Evolutionary conservation across 2,113 vertebrate species (phyloP), one percentile per base, ranked within the genome.

Genomic region (Cacatua alba): DNA sequence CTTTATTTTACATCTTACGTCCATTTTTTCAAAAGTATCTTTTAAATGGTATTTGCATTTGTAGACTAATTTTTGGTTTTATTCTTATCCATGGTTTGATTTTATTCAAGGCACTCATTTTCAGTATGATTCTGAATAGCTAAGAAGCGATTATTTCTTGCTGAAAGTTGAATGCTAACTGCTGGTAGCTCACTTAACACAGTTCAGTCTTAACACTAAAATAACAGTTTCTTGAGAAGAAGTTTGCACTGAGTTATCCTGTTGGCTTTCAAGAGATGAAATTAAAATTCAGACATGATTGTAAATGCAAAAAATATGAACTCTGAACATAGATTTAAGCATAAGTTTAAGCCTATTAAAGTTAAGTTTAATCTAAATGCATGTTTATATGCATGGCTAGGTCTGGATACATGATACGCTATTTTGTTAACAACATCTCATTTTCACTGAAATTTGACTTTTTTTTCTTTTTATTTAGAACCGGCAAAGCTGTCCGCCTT

Each of bases 401-500:
- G 33, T 75, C 39, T 79, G 62, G 17, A 44, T 78, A 51, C 20
- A 28, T 71, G 41, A 55, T 55, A 43, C 18, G 31, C 49, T 9
- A 13, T 53, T 43, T 65, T 64, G 10, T 74, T 82, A 62, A 72
- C 18, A 46, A 10, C 4, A 28, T 52, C 6, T 65, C 51, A 39
- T 49, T 89, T 62, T 64, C 37, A 67, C 44, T 80, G 62, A 62
- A 88, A 33, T 78, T n/a, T 82, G 14, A 72, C 25, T 62, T 76
- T 82, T 41, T 86, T 91, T 84, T 90, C 44, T 60, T 86, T 91
- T 84, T 37, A 46, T 90, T 94, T 93, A 99, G 99, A 97, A 99
- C 98, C 17, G 97, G 91, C 68, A 98, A 70, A 18, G 96, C 99
- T 3, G 97, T 99, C 31, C 98, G 98, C 65, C 97, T 98, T 84